Conservation (phyloP, 2,888 invertebrate species). For the Stenurella melanura region DNA sequence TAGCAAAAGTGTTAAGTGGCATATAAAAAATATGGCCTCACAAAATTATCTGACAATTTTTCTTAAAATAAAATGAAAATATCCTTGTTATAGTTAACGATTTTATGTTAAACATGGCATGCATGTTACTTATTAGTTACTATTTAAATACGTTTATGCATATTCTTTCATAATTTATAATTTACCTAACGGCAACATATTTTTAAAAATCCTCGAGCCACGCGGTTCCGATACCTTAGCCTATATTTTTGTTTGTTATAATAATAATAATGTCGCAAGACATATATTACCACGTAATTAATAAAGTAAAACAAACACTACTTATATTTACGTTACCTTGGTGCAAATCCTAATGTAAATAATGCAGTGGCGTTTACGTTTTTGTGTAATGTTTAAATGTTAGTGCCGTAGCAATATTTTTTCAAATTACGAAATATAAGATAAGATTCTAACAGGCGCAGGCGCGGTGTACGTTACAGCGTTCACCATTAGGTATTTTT, state of each 20-base stretch:
- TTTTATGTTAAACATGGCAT: background rate
- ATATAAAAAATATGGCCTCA: too few species aligned
- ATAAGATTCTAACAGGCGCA: too few species aligned
- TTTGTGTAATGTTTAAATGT: background rate
- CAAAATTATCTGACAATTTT: too few species aligned
- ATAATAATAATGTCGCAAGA: slow-evolving; percentile 36
- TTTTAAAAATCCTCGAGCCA: background rate
- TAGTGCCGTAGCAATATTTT: background rate
- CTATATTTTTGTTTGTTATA: slow-evolving; percentile 20
- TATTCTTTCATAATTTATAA: slow-evolving; percentile 10
- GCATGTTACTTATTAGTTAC: slow-evolving; percentile 1
- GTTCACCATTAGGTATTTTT: too few species aligned
- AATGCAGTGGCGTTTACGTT: slow-evolving; percentile 26
- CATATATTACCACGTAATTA: slow-evolving; percentile 40
- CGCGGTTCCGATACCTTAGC: slow-evolving; percentile 1
- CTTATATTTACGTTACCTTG: slow-evolving; percentile 35
- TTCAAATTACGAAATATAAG: too few species aligned
- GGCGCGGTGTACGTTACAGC: too few species aligned
- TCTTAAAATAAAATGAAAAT: too few species aligned
- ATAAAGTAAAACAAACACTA: slow-evolving; percentile 39
- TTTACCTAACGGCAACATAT: background rate
- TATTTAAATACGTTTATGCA: background rate
- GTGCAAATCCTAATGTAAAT: slow-evolving; percentile 31
- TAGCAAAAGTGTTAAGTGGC: too few species aligned
- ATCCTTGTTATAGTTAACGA: too few species aligned